Evolutionary conservation across 2,888 invertebrate species (phyloP).

Genomic region (Lucinisca nassula): DNA sequence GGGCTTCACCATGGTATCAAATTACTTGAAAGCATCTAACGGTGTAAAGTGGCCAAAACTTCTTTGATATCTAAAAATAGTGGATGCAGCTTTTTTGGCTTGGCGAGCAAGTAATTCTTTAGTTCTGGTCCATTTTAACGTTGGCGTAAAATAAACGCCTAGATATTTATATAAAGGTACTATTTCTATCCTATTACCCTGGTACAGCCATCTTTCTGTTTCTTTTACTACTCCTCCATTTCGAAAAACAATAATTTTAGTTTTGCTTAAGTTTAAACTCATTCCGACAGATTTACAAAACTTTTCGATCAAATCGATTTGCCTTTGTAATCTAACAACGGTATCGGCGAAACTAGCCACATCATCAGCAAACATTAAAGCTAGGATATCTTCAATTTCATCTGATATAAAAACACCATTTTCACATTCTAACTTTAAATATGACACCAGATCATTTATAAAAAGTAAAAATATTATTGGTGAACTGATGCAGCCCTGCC

Average conservation of each 20-base stretch:
- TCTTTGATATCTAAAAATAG: background rate
- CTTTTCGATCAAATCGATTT: slow-evolving; percentile 8
- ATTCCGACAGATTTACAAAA: slow-evolving; percentile 26
- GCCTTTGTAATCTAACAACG: slow-evolving; percentile 9
- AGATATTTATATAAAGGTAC: slow-evolving; percentile 32
- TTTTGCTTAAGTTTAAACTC: slow-evolving; percentile 20
- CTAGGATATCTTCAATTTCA: slow-evolving; percentile 3
- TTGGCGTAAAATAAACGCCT: slow-evolving; percentile 24
- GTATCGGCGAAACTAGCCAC: slow-evolving; percentile 22
- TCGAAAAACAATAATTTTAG: slow-evolving; percentile 22
- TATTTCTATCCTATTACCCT: background rate
- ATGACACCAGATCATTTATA: slow-evolving; percentile 14
- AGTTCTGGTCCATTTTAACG: background rate
- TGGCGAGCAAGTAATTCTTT: background rate
- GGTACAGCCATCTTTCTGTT: slow-evolving; percentile 22
- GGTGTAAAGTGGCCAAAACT: background rate
- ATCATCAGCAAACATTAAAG: slow-evolving; percentile 34
- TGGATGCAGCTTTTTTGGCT: background rate
- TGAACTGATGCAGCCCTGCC: slow-evolving; percentile 16
- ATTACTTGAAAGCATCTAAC: slow-evolving; percentile 2
- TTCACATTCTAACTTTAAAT: background rate
- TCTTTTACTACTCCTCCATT: slow-evolving; percentile 1
- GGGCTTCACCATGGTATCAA: slow-evolving; percentile 11
- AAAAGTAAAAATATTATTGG: slow-evolving; percentile 18
- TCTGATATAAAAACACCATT: slow-evolving; percentile 4